Percentiles rank a stretch among this genome's conserved stretches.
These are phyloP conservation scores for Phalloptychus januarius DNA, from an alignment of 2,797 vertebrate species.

Conservation along the genomic window DNA sequence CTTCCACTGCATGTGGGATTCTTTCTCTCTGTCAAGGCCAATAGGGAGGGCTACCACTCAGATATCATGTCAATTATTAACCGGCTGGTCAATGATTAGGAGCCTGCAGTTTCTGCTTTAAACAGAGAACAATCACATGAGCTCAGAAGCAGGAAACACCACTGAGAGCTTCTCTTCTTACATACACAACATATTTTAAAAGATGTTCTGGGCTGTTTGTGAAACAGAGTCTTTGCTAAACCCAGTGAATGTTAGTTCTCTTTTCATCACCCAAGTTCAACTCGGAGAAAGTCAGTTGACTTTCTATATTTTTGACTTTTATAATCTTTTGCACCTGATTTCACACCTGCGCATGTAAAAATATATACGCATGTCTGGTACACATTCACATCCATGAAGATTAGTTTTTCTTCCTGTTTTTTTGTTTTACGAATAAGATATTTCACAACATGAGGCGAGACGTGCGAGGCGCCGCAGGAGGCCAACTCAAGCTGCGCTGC, in stretches of 20 bases:
- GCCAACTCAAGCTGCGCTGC: background rate
- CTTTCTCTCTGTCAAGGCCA: conserved; percentile 26
- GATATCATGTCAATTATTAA: conserved; percentile 62
- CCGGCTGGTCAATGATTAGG: conserved; percentile 49
- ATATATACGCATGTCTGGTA: background rate
- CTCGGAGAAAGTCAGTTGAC: background rate
- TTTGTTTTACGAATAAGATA: background rate
- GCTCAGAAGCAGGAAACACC: conserved; percentile 5
- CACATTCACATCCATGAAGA: background rate
- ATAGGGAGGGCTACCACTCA: conserved; percentile 11
- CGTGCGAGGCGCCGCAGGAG: background rate
- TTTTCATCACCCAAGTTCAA: background rate
- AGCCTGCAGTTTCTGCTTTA: conserved; percentile 28
- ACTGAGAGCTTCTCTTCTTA: too few relatives aligned
- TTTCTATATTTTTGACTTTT: background rate
- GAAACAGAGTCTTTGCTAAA: background rate
- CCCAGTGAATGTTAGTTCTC: background rate
- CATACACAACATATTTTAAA: background rate
- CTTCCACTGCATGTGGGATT: conserved; percentile 12
- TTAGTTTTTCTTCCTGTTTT: background rate
- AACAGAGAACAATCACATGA: conserved; percentile 15
- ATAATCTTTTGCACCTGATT: background rate
- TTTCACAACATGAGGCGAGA: background rate
- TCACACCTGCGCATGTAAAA: background rate
- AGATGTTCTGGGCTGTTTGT: background rate